phyloP scores from a whole-genome alignment of 2,113 vertebrate genomes.

The Chaetodon trifascialis region DNA sequence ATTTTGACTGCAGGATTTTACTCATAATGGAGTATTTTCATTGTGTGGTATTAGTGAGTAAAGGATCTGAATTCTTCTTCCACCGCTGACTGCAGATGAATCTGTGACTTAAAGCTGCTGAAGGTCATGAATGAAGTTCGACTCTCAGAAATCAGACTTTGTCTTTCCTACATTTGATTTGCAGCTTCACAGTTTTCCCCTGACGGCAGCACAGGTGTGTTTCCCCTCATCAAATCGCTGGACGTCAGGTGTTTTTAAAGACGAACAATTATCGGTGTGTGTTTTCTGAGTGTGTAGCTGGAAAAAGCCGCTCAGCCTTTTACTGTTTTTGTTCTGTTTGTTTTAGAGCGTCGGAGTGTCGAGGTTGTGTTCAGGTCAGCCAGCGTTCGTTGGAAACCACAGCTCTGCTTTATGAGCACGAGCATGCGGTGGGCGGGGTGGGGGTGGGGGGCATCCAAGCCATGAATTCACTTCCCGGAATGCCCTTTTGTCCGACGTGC shows the following conservation, averaged over 20 bases:
- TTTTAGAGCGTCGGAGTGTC: conserved; percentile 17
- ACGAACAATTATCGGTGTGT: not conserved
- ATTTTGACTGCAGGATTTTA: no score
- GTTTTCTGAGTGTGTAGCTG: not conserved
- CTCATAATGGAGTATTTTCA: no score
- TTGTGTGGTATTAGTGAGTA: no score
- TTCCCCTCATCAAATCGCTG: not conserved
- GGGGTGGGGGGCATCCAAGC: not conserved
- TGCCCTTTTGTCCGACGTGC: conserved; percentile 71
- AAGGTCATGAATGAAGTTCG: not conserved
- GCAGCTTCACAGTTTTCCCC: not conserved
- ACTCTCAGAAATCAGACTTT: no score
- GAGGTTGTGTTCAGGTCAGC: conserved; percentile 29
- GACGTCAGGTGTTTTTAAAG: not conserved
- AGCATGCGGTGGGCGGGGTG: not conserved
- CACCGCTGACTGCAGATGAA: not conserved
- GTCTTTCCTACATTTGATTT: no score
- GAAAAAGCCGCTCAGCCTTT: not conserved
- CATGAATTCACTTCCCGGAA: conserved; percentile 52
- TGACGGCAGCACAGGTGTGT: not conserved
- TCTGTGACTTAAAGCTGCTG: not conserved
- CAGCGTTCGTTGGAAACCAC: conserved; percentile 4
- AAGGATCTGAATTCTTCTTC: no score
- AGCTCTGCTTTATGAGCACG: not conserved
- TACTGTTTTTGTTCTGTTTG: not conserved